Conservation (phyloP, 2,888 invertebrate species). For the Hyalella azteca region DNA sequence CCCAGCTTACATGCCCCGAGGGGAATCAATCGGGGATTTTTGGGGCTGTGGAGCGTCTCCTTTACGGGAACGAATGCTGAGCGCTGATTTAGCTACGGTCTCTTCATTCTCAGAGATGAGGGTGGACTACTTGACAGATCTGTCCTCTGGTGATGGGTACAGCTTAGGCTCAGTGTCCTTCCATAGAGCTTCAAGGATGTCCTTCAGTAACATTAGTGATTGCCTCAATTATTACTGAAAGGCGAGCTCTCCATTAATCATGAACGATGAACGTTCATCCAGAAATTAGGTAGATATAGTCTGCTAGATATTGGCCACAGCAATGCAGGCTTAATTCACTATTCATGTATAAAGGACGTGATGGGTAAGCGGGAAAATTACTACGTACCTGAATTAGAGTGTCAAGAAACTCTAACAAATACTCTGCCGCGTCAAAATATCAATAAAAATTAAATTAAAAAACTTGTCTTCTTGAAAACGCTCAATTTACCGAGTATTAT, state of each 20-base stretch:
- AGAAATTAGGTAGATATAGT: too few relatives aligned
- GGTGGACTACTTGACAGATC: slow-evolving; percentile 56
- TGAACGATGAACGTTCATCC: too few relatives aligned
- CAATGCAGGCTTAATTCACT: too few relatives aligned
- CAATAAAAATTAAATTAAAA: too few relatives aligned
- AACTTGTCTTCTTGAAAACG: too few relatives aligned
- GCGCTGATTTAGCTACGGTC: slow-evolving; percentile 29
- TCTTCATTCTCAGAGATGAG: slow-evolving; percentile 52
- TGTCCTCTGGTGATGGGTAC: slow-evolving; percentile 42
- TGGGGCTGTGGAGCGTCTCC: background rate
- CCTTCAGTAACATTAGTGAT: slow-evolving; percentile 30
- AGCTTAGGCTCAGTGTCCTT: slow-evolving; percentile 30
- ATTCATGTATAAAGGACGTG: too few relatives aligned
- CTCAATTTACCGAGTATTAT: too few relatives aligned
- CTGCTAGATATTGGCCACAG: too few relatives aligned
- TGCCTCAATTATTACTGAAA: slow-evolving; percentile 20
- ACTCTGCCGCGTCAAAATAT: too few relatives aligned
- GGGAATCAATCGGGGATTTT: slow-evolving; percentile 31
- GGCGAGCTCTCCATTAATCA: background rate
- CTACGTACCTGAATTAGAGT: too few relatives aligned
- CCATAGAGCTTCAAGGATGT: slow-evolving; percentile 25
- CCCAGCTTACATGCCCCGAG: slow-evolving; percentile 17
- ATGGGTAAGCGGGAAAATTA: too few relatives aligned
- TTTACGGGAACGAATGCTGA: background rate
- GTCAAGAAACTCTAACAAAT: too few relatives aligned